phyloP scores from a whole-genome alignment of 2,113 vertebrate species.

The Crotalus tigris region DNA sequence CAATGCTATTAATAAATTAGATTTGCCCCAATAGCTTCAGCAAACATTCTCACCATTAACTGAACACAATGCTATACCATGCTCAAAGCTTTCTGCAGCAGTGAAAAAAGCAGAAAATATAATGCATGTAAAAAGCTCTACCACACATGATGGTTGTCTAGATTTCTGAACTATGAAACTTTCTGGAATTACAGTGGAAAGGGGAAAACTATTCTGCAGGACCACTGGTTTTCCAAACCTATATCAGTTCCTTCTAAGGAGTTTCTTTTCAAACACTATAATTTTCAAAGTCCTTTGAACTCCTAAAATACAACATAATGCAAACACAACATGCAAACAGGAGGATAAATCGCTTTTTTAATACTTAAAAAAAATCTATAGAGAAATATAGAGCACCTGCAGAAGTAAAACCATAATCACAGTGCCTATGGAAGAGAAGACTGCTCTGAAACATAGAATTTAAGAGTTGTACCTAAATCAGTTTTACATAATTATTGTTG shows the following conservation, averaged over 20 bases:
- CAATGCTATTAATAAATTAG: background rate
- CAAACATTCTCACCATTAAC: too few relatives aligned
- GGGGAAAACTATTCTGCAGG: background rate
- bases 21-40: background rate
- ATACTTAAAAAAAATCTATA: background rate
- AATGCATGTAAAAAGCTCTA: background rate
- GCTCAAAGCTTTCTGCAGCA: background rate
- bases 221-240: background rate
- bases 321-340: constrained; percentile 16
- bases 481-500: constrained; percentile 45
- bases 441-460: constrained; percentile 4
- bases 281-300: constrained; percentile 42
- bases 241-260: background rate
- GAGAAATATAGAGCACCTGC: background rate
- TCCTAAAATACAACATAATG: constrained; percentile 42
- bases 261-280: constrained; percentile 23
- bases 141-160: background rate
- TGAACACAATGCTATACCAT: background rate
- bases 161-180: background rate
- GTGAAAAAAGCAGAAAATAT: background rate
- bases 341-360: background rate
- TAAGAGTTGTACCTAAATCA: constrained; percentile 40
- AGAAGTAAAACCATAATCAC: background rate
- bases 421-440: constrained; percentile 3
- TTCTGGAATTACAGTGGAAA: background rate